Conservation (phyloP, 2,113 vertebrate genomes). For the Dunckerocampus dactyliophorus region DNA sequence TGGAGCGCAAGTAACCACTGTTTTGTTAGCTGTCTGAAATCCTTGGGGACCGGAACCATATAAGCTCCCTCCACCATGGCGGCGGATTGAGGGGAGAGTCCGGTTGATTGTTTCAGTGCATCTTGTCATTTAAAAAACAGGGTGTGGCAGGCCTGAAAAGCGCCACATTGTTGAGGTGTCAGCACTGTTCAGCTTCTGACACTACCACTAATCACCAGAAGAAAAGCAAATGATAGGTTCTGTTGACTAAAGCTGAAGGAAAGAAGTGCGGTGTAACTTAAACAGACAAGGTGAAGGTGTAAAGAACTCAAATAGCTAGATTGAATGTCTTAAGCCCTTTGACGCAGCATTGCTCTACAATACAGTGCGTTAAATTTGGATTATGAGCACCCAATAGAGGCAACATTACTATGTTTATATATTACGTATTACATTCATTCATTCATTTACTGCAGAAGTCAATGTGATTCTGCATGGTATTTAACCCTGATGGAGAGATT, state of each 20-base stretch:
- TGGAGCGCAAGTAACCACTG: constrained; percentile 85
- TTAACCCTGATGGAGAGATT: constrained; percentile 47
- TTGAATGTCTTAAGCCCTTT: constrained; percentile 1
- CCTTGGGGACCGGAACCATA: constrained; percentile 85
- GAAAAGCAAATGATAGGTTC: constrained; percentile 1
- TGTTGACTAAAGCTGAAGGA: constrained; percentile 7
- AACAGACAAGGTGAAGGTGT: not conserved
- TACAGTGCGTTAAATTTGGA: not conserved
- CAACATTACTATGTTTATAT: constrained; percentile 36
- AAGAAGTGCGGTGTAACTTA: constrained; percentile 1
- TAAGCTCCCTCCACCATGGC: constrained; percentile 87
- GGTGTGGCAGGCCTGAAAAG: constrained; percentile 76
- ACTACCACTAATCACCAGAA: constrained; percentile 34
- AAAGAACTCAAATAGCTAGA: not conserved
- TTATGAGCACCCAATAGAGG: not conserved
- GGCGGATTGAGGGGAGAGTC: constrained; percentile 83
- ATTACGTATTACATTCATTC: constrained; percentile 10
- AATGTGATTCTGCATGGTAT: constrained; percentile 49
- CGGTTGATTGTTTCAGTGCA: constrained; percentile 89
- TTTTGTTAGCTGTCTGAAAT: constrained; percentile 94
- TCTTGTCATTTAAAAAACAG: constrained; percentile 91
- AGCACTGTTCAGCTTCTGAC: constrained; percentile 80
- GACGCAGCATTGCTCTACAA: constrained; percentile 3
- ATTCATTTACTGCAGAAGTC: constrained; percentile 1
- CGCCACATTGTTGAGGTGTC: constrained; percentile 83